Evolutionary conservation across 2,888 invertebrate species (phyloP), one percentile per base, ranked within the genome.

Genomic region (Bellardia bayeri): DNA sequence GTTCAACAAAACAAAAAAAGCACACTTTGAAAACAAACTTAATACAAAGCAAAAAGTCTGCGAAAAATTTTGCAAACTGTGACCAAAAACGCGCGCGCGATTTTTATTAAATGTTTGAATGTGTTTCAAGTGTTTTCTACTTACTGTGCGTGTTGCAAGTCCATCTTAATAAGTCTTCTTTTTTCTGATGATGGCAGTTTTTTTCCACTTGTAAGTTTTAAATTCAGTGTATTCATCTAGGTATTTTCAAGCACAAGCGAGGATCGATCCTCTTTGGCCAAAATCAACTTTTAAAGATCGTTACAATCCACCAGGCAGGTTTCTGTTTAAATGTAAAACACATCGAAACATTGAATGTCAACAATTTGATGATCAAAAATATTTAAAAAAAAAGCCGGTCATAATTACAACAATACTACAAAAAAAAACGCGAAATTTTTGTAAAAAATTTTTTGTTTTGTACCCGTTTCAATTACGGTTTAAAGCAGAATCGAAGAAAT

Each of bases 71-170:
- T 75, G 51, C 69, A 79, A 87, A 87, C 87, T 87, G 87, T 87
- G 87, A 87, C 87, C 82, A 85, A 87, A 87, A 87, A 87, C 85
- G 85, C 87, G 87, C 87, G 87, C 85, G 87, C 68, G 56, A 79
- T 85, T 87, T 87, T 82, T 82, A 56, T 61, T 64, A 51, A 75
- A 74, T 58, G 74, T 83, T 86, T 75, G 71, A 69, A 83, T 79
- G 56, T 69, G 72, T 54, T 80, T 45, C 68, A 75, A 82, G 82
- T 82, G 78, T 71, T 75, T 78, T 51, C 37, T 40, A 51, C 61
- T 75, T 40, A 54, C 37, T 23, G 74, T 85, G 56, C 64, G 63
- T 72, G 16, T 30, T 78, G 83, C 76, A 83, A 72, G 78, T 63
- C 42, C 61, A 76, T 56, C 56, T 68, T 40, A 33, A 56, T 23